phyloP scores from a whole-genome alignment of 2,797 vertebrate species.

The Pangasius larnaudii region DNA sequence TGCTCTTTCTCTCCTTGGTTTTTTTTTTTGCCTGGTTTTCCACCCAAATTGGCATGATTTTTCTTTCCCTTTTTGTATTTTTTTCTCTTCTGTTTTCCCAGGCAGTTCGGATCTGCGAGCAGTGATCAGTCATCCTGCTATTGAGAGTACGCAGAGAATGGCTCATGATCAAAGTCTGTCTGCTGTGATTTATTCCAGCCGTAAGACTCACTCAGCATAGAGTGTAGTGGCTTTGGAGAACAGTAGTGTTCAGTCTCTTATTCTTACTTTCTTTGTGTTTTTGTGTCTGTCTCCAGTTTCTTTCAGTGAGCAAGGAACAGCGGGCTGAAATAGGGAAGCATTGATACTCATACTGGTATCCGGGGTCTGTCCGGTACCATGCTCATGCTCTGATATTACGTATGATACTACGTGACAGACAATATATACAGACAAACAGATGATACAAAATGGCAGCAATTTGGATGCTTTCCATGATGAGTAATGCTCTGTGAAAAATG shows the following conservation, averaged over 20 bases:
- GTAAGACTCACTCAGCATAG: slow-evolving; percentile 47
- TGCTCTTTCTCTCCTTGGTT: slow-evolving; percentile 55
- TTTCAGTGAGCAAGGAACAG: not conserved
- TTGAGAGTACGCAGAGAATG: slow-evolving; percentile 48
- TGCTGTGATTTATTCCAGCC: slow-evolving; percentile 55
- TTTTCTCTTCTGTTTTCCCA: slow-evolving; percentile 32
- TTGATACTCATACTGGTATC: not conserved
- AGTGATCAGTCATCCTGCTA: slow-evolving; percentile 56
- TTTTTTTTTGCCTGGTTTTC: slow-evolving; percentile 59
- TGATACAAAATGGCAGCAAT: not conserved
- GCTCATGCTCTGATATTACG: not conserved
- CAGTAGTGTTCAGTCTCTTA: slow-evolving; percentile 23
- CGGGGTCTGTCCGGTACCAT: not conserved
- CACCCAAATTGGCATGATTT: slow-evolving; percentile 52
- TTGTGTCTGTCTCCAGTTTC: not conserved
- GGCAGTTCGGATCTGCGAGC: slow-evolving; percentile 45
- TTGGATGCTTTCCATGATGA: not conserved
- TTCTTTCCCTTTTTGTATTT: slow-evolving; percentile 54
- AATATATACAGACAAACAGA: too few species aligned
- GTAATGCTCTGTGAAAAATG: not conserved
- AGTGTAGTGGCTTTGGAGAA: slow-evolving; percentile 42
- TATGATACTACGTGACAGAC: not conserved
- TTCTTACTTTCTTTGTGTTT: slow-evolving; percentile 21
- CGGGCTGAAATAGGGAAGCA: not conserved
- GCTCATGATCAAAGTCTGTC: slow-evolving; percentile 57